These are phyloP conservation scores for Delphinapterus leucas DNA, from an alignment of 2,113 vertebrate genomes.

Conservation along the genomic window DNA sequence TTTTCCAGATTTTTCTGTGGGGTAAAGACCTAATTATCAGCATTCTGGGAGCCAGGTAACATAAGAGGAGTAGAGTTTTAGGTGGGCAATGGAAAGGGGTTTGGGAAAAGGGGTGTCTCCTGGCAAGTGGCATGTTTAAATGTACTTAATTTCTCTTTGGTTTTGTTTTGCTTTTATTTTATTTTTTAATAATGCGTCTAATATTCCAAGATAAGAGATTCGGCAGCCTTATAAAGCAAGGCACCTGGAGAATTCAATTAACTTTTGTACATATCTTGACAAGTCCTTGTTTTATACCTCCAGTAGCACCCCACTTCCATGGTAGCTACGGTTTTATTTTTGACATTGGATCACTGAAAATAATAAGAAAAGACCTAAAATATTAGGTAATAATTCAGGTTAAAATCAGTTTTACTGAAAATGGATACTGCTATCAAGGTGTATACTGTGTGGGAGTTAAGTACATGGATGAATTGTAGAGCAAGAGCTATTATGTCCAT, in stretches of 20 bases:
- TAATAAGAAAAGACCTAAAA: constrained; percentile 8
- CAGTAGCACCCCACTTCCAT: not conserved
- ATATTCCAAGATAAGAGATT: not conserved
- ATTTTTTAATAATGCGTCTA: not conserved
- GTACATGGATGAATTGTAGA: not conserved
- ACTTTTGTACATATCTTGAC: not conserved
- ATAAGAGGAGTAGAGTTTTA: no score
- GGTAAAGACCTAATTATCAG: not conserved
- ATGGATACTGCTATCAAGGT: not conserved
- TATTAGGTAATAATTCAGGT: not conserved
- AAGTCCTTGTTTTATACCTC: not conserved
- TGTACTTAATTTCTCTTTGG: not conserved
- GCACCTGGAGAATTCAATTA: no score
- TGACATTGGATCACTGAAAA: not conserved
- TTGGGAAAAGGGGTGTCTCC: not conserved
- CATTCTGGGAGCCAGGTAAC: not conserved
- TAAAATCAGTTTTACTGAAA: not conserved
- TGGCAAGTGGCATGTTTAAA: not conserved
- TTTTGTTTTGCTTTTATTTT: not conserved
- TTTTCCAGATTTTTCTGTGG: not conserved
- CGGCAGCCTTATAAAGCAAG: not conserved
- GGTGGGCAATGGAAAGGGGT: rapidly evolving
- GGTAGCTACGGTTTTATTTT: not conserved
- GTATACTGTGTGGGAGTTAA: not conserved
- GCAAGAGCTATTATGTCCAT: not conserved